phyloP scores from a whole-genome alignment of 2,113 vertebrate species.

The Grantiella picta region DNA sequence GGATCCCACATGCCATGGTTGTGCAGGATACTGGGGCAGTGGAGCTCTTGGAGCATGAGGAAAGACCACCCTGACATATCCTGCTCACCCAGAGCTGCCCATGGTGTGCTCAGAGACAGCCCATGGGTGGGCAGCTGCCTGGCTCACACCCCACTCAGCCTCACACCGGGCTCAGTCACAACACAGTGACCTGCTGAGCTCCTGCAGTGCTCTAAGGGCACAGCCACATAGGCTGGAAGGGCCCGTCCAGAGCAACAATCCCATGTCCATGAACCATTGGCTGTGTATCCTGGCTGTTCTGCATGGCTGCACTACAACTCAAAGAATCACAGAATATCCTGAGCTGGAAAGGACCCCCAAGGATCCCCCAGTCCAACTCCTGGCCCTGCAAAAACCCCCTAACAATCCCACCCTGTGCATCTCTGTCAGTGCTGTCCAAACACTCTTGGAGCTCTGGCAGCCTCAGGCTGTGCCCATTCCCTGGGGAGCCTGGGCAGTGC shows the following conservation, averaged over 20 bases:
- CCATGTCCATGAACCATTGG: not conserved
- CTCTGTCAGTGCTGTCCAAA: not conserved
- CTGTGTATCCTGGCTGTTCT: not conserved
- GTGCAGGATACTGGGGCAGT: not conserved
- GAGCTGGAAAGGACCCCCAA: not conserved
- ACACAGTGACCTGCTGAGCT: not conserved
- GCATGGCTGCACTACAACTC: not conserved
- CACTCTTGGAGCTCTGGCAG: not conserved
- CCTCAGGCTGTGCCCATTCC: not conserved
- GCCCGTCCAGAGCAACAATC: not conserved
- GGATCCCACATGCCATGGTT: not conserved
- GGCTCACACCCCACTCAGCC: not conserved
- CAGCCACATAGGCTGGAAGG: not conserved
- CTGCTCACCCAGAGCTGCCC: not conserved
- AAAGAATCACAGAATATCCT: not conserved
- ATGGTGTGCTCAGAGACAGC: not conserved
- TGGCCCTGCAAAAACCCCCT: not conserved
- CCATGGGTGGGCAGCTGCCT: not conserved
- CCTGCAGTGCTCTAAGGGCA: fast-evolving
- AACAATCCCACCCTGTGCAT: not conserved
- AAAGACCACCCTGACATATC: not conserved
- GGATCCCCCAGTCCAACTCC: fast-evolving
- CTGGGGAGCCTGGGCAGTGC: not conserved
- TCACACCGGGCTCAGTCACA: fast-evolving
- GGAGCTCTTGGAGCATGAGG: not conserved